Evolutionary conservation across 2,888 invertebrate species (phyloP).

Genomic region (Lasiommata megera): DNA sequence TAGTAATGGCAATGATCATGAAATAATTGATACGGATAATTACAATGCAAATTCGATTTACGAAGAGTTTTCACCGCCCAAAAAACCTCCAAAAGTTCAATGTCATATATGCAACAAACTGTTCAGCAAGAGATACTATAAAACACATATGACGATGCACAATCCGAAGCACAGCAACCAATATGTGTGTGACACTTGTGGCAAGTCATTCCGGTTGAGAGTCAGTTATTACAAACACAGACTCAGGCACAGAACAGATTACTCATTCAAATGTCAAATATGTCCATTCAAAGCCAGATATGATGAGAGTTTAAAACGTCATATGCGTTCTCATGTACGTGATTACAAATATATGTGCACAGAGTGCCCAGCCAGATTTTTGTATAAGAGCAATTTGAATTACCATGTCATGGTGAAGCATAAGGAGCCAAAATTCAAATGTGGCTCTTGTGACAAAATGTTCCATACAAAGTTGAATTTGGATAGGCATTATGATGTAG

Average conservation of each 20-base stretch:
- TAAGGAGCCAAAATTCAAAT: constrained; percentile 48
- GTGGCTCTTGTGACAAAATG: constrained; percentile 49
- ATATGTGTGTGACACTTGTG: constrained; percentile 48
- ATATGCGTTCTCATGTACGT: constrained; percentile 45
- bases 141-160: constrained; percentile 46
- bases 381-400: constrained; percentile 51
- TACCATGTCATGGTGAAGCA: constrained; percentile 46
- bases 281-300: constrained; percentile 48
- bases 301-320: constrained; percentile 43
- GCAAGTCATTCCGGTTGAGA: constrained; percentile 44
- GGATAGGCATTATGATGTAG: constrained; percentile 48
- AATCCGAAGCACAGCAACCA: constrained; percentile 42
- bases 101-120: constrained; percentile 46
- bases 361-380: constrained; percentile 48
- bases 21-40: background rate
- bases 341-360: constrained; percentile 52
- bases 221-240: constrained; percentile 50
- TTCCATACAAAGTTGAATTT: constrained; percentile 49
- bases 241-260: constrained; percentile 44
- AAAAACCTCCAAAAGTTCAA: constrained; percentile 37
- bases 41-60: background rate
- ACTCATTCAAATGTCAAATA: constrained; percentile 43
- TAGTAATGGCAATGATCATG: constrained; percentile 31
- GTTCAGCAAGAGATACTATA: constrained; percentile 44
- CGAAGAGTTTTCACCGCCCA: background rate